Percentiles rank a stretch among this genome's conserved stretches.
These are phyloP conservation scores for Agriopis aurantiaria DNA, from an alignment of 2,888 invertebrate genomes.

Conservation along the genomic window DNA sequence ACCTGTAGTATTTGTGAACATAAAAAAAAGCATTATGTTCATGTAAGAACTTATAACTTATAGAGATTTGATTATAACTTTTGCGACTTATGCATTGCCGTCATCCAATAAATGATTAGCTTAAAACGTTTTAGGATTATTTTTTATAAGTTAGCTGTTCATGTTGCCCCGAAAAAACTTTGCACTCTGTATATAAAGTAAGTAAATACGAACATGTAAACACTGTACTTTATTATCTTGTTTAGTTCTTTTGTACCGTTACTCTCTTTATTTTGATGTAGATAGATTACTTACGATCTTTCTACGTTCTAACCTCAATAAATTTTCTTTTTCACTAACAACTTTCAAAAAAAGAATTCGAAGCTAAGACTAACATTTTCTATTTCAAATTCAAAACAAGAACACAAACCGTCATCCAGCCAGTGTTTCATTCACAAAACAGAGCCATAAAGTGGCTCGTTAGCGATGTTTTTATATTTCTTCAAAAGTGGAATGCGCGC, in stretches of 20 bases:
- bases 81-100: too few relatives aligned
- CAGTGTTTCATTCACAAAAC: constrained; percentile 37
- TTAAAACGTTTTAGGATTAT: too few relatives aligned
- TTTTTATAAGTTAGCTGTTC: too few relatives aligned
- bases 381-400: constrained; percentile 25
- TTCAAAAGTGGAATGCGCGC: constrained; percentile 66
- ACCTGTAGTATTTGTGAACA: too few relatives aligned
- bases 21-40: too few relatives aligned
- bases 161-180: too few relatives aligned
- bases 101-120: too few relatives aligned
- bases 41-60: too few relatives aligned
- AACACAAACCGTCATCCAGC: constrained; percentile 33
- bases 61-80: too few relatives aligned
- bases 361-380: neutral
- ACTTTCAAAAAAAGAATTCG: neutral
- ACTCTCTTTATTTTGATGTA: neutral
- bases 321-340: neutral
- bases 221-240: too few relatives aligned
- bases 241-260: neutral
- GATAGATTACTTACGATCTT: neutral
- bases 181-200: too few relatives aligned
- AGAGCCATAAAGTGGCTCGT: constrained; percentile 70
- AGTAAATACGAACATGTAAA: too few relatives aligned
- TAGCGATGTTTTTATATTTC: constrained; percentile 74
- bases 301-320: neutral